phyloP scores from a whole-genome alignment of 2,113 vertebrate genomes.

The Clarias magur region DNA sequence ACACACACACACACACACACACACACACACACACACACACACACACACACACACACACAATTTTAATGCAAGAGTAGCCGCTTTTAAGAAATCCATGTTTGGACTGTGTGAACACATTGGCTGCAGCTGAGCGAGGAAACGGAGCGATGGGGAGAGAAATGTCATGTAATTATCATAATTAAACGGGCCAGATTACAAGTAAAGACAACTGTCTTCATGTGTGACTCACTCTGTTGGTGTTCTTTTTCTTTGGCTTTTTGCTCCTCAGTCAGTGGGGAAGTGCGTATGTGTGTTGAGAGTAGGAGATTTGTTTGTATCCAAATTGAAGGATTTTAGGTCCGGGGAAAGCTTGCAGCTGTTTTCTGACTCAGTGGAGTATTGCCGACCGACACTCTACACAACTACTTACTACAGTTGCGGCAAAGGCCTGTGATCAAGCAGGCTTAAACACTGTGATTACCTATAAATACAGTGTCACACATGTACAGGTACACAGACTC shows the following conservation, averaged over 20 bases:
- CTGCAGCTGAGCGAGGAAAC: slow-evolving; percentile 23
- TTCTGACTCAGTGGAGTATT: slow-evolving; percentile 33
- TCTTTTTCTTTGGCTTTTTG: slow-evolving; percentile 22
- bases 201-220: slow-evolving; percentile 46
- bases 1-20: not conserved
- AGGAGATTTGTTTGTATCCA: slow-evolving; percentile 37
- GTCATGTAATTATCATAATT: slow-evolving; percentile 48
- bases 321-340: slow-evolving; percentile 30
- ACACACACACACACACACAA: not conserved
- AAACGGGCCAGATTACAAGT: slow-evolving; percentile 48
- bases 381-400: slow-evolving; percentile 34
- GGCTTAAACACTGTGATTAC: slow-evolving; percentile 51
- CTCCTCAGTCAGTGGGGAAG: slow-evolving; percentile 14
- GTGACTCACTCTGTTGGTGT: slow-evolving; percentile 43
- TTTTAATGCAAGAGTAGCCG: slow-evolving; percentile 28
- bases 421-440: slow-evolving; percentile 47
- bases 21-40: slow-evolving; percentile 10
- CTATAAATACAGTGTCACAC: slow-evolving; percentile 35
- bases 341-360: slow-evolving; percentile 36
- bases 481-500: slow-evolving; percentile 19
- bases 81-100: slow-evolving; percentile 33
- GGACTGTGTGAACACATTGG: slow-evolving; percentile 26
- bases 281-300: not conserved
- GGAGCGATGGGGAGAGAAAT: slow-evolving; percentile 4
- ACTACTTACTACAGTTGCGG: slow-evolving; percentile 38